These are phyloP conservation scores for Lasaia peninsularis DNA, from an alignment of 1,140 invertebrate genomes.

Conservation along the genomic window DNA sequence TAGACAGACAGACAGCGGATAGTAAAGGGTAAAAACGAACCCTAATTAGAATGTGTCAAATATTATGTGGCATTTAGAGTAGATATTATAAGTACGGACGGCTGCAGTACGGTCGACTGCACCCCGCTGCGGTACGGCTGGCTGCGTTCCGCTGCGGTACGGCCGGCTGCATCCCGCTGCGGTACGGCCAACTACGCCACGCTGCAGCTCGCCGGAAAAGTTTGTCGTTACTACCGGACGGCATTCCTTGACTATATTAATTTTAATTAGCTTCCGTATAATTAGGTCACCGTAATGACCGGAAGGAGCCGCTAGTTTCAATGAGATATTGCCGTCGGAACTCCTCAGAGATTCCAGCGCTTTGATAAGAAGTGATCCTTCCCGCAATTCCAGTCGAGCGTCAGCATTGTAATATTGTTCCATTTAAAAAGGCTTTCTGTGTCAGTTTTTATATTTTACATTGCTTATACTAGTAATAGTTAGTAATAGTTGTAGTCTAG, in stretches of 20 bases:
- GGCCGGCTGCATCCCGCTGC: not conserved
- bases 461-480: no score
- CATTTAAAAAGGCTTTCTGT: no score
- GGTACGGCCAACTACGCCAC: not conserved
- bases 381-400: no score
- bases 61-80: no score
- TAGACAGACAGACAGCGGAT: no score
- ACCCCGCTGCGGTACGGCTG: not conserved
- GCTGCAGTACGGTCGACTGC: no score
- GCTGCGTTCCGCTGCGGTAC: not conserved
- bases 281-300: slow-evolving; percentile 17
- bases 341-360: not conserved
- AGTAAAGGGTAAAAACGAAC: no score
- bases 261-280: slow-evolving; percentile 28
- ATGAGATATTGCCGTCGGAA: slow-evolving; percentile 16
- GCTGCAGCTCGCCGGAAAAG: not conserved
- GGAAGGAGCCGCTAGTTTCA: slow-evolving; percentile 10
- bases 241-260: slow-evolving; percentile 27
- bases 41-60: no score
- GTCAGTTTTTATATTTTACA: no score
- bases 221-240: slow-evolving; percentile 16
- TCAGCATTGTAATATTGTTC: no score
- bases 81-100: no score
- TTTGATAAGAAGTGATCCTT: not conserved
- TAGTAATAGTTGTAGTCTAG: no score